Evolutionary conservation across 2,888 invertebrate species (phyloP).

Genomic region (Ectemnius continuus): DNA sequence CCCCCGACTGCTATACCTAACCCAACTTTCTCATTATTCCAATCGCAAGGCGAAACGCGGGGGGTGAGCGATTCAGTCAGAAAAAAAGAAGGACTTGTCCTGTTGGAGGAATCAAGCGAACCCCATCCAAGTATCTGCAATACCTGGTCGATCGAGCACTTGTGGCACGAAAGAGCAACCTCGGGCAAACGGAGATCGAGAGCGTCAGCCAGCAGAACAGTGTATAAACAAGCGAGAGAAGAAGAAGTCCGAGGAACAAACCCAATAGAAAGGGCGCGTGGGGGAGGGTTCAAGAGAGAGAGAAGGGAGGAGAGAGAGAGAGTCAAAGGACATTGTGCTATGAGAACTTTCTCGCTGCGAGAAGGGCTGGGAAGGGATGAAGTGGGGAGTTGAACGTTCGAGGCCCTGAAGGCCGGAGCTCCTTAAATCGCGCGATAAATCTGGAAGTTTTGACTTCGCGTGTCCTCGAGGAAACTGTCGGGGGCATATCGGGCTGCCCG

Average conservation of each 20-base stretch:
- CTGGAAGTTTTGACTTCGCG: conserved; percentile 52
- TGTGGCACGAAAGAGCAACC: too few relatives aligned
- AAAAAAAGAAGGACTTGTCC: not conserved
- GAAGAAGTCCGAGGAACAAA: conserved; percentile 27
- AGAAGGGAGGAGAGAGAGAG: conserved; percentile 7
- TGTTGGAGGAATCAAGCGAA: conserved; percentile 25
- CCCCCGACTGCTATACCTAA: conserved; percentile 31
- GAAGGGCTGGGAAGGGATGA: too few relatives aligned
- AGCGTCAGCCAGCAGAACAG: not conserved
- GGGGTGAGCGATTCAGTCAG: not conserved
- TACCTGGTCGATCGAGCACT: conserved; percentile 26
- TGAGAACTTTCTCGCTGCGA: conserved; percentile 39
- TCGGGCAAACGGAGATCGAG: not conserved
- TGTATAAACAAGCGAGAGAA: conserved; percentile 2
- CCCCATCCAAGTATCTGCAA: conserved; percentile 1
- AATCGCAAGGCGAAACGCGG: conserved; percentile 4
- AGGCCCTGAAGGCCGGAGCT: conserved; percentile 34
- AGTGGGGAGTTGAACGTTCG: conserved; percentile 22
- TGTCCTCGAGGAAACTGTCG: conserved; percentile 37
- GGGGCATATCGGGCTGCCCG: not conserved
- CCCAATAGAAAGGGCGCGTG: not conserved
- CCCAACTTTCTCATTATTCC: conserved; percentile 57
- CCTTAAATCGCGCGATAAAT: conserved; percentile 61
- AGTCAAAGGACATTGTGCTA: conserved; percentile 37
- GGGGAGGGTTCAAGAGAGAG: not conserved